Conservation (phyloP, 2,888 invertebrate species). For the Polylopha cassiicola region DNA sequence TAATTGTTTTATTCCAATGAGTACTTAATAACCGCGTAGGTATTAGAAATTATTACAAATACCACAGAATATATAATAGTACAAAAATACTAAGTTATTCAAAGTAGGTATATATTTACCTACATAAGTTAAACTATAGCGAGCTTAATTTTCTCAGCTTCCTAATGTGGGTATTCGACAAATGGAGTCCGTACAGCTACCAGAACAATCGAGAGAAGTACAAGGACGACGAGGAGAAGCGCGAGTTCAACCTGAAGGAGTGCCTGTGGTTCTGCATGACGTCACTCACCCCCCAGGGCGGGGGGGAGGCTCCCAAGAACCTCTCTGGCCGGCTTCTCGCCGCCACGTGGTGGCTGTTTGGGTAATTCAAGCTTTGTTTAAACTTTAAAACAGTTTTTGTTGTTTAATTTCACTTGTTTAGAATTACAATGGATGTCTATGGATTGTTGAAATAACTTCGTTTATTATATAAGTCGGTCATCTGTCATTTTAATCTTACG, state of each 20-base stretch:
- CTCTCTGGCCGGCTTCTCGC: conserved; percentile 95
- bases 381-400: not conserved
- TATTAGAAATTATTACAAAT: no score
- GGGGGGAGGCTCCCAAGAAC: conserved; percentile 97
- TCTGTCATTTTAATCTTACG: no score
- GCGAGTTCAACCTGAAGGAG: conserved; percentile 96
- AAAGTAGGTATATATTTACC: no score
- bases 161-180: conserved; percentile 97
- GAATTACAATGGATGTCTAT: no score
- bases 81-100: no score
- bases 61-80: no score
- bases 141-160: conserved; percentile 82
- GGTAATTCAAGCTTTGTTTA: conserved; percentile 58
- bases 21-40: no score
- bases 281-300: conserved; percentile 95
- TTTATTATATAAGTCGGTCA: no score
- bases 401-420: no score
- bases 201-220: conserved; percentile 96
- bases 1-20: no score
- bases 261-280: conserved; percentile 99
- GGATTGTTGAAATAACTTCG: no score
- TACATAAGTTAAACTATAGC: no score
- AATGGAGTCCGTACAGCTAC: conserved; percentile 98
- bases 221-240: conserved; percentile 93
- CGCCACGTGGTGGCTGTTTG: conserved; percentile 99